Conservation (phyloP, 2,797 vertebrate species). For the Pantherophis vulpinus region DNA sequence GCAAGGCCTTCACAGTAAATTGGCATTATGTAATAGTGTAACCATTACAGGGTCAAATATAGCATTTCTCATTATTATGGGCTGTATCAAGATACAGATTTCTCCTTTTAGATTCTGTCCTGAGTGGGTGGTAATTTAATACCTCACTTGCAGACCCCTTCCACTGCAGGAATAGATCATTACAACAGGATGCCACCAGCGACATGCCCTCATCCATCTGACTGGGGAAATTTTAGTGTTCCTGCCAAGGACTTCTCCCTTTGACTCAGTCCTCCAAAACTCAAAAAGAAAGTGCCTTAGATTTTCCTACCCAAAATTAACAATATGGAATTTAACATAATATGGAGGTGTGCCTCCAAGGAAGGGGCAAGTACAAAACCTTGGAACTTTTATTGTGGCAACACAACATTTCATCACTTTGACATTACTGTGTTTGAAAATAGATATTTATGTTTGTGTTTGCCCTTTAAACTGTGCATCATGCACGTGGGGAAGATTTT, state of each 20-base stretch:
- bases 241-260: background rate
- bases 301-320: background rate
- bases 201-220: background rate
- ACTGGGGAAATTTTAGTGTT: background rate
- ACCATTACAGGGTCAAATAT: background rate
- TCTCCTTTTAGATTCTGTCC: background rate
- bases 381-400: background rate
- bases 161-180: background rate
- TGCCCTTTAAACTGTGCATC: background rate
- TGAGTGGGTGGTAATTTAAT: background rate
- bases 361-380: background rate
- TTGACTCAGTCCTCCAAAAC: background rate
- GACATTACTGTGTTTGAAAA: background rate
- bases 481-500: background rate
- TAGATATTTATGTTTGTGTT: background rate
- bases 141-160: background rate
- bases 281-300: background rate
- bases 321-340: background rate
- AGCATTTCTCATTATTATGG: background rate
- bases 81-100: background rate
- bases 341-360: background rate
- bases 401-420: background rate
- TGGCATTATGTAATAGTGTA: background rate
- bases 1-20: background rate
- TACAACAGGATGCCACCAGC: background rate